Conservation (phyloP, 2,113 vertebrate species). For the Coptodon bakossiorum region DNA sequence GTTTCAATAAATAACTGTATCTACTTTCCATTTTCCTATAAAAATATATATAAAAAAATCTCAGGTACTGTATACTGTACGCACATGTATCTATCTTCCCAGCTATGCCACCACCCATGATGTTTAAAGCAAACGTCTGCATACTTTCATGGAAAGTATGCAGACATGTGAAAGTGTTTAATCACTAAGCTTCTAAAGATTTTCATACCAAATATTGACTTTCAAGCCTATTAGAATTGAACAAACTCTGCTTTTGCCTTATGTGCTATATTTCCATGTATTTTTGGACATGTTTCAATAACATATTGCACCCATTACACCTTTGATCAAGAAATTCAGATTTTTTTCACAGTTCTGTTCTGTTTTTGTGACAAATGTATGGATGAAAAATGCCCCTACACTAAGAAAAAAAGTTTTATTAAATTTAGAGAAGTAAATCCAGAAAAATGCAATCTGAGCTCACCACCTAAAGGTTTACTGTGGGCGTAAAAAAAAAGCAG, state of each 20-base stretch:
- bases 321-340: background rate
- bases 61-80: background rate
- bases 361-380: background rate
- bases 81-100: background rate
- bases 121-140: background rate
- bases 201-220: background rate
- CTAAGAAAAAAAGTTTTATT: background rate
- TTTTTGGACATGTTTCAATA: background rate
- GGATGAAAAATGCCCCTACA: background rate
- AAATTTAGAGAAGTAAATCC: background rate
- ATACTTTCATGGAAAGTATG: conserved; percentile 34
- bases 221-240: background rate
- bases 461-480: background rate
- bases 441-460: background rate
- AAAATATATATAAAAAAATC: background rate
- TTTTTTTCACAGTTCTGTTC: background rate
- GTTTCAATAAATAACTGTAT: background rate
- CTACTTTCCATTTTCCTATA: background rate
- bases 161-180: conserved; percentile 62
- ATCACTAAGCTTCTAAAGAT: conserved; percentile 36
- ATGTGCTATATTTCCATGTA: background rate
- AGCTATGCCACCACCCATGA: background rate
- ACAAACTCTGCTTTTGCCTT: background rate
- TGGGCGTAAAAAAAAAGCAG: background rate
- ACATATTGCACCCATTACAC: background rate